Conservation (phyloP, 2,888 invertebrate genomes). For the Diachrysia chrysitis region DNA sequence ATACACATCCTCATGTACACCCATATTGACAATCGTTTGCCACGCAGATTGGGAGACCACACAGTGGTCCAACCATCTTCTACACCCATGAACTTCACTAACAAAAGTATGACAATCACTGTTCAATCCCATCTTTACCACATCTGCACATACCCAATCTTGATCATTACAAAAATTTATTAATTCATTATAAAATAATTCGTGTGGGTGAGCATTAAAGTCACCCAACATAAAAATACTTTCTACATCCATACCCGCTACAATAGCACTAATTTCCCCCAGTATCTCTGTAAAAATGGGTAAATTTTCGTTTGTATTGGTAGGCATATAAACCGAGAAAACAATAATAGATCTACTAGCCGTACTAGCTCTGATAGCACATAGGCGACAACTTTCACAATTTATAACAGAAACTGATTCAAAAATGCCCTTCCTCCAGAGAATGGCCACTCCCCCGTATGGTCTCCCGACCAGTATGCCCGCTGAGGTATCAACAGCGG, state of each 20-base stretch:
- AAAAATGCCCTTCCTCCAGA: slow-evolving; percentile 10
- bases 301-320: slow-evolving; percentile 9
- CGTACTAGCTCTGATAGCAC: slow-evolving; percentile 5
- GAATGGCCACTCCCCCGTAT: slow-evolving; percentile 16
- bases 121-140: not conserved
- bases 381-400: slow-evolving; percentile 11
- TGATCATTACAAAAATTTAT: not conserved
- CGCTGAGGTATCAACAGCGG: not conserved
- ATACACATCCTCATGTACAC: not conserved
- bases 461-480: slow-evolving; percentile 19
- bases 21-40: not conserved
- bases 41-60: not conserved
- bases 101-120: not conserved
- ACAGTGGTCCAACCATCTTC: not conserved
- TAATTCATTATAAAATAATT: not conserved
- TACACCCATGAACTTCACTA: not conserved
- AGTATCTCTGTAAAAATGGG: slow-evolving; percentile 13
- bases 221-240: slow-evolving; percentile 25
- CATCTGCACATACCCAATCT: not conserved
- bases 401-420: slow-evolving; percentile 14
- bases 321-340: slow-evolving; percentile 20
- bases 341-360: slow-evolving; percentile 12
- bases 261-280: slow-evolving; percentile 8
- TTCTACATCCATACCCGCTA: slow-evolving; percentile 16
- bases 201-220: not conserved